phyloP scores from a whole-genome alignment of 2,113 vertebrate genomes.

The Hippocampus guttulatus region DNA sequence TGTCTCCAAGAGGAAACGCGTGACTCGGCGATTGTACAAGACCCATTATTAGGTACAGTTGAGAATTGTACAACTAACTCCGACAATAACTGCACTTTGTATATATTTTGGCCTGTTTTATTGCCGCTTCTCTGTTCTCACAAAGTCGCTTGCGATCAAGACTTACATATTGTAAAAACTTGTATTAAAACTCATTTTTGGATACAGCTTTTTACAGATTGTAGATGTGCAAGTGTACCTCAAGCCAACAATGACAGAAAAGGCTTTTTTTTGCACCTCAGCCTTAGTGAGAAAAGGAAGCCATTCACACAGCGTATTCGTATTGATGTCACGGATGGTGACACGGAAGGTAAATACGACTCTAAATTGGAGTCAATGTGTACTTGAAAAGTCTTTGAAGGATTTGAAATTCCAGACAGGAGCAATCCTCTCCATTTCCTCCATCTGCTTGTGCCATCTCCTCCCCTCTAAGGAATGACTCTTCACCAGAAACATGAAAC shows the following conservation, averaged over 20 bases:
- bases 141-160: no score
- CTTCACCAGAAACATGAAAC: conserved; percentile 3
- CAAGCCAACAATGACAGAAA: no score
- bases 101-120: background rate
- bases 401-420: conserved; percentile 32
- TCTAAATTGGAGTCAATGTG: conserved; percentile 19
- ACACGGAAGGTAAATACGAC: conserved; percentile 10
- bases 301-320: no score
- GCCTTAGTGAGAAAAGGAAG: background rate
- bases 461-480: background rate
- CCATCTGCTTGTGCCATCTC: conserved; percentile 5
- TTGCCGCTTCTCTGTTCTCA: no score
- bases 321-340: conserved; percentile 1
- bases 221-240: no score
- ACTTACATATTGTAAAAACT: no score
- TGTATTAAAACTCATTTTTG: no score
- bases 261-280: no score
- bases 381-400: conserved; percentile 40
- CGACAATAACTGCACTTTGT: background rate
- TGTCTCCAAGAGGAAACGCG: background rate
- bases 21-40: conserved; percentile 47
- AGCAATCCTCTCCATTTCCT: conserved; percentile 23
- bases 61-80: background rate
- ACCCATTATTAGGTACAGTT: background rate
- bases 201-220: no score